Evolutionary conservation across 2,113 vertebrate species (phyloP).

Genomic region (Trachemys scripta): DNA sequence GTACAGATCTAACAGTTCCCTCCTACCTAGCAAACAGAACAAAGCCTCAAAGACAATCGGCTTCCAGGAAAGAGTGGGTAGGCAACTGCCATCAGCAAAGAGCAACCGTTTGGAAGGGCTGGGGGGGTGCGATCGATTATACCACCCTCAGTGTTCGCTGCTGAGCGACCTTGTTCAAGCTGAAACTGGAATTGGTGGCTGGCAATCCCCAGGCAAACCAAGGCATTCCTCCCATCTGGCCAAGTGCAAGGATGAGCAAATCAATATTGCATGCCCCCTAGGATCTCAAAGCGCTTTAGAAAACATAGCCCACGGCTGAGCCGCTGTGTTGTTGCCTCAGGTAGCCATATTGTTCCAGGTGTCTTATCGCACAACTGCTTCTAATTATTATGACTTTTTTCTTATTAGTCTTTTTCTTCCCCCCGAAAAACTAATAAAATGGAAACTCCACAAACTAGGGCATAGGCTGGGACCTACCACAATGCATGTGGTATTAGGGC

Average conservation of each 20-base stretch:
- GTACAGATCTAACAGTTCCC: slow-evolving; percentile 45
- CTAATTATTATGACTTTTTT: neutral
- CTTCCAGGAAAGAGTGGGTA: neutral
- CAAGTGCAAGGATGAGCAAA: neutral
- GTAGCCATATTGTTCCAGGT: neutral
- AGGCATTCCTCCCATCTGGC: rapidly evolving
- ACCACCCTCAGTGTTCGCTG: neutral
- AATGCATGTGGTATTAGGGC: slow-evolving; percentile 26
- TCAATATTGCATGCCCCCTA: rapidly evolving
- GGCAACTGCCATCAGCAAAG: neutral
- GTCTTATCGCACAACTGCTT: neutral
- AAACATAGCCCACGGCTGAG: neutral
- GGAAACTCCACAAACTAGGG: slow-evolving; percentile 36
- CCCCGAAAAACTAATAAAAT: slow-evolving; percentile 43
- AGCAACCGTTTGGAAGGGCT: neutral
- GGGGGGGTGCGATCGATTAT: neutral
- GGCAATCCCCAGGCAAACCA: neutral
- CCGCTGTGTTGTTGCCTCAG: neutral
- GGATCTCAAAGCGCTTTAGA: neutral
- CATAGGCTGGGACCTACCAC: slow-evolving; percentile 49
- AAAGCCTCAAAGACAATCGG: neutral
- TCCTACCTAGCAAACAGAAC: slow-evolving; percentile 29
- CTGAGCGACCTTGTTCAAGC: neutral
- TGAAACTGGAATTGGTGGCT: neutral
- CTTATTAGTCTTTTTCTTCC: slow-evolving; percentile 41